A percentile compares a stretch with the other conserved stretches of the same genome.
Conservation (phyloP, 2,888 invertebrate species). For the Boloria euphrosyne region DNA sequence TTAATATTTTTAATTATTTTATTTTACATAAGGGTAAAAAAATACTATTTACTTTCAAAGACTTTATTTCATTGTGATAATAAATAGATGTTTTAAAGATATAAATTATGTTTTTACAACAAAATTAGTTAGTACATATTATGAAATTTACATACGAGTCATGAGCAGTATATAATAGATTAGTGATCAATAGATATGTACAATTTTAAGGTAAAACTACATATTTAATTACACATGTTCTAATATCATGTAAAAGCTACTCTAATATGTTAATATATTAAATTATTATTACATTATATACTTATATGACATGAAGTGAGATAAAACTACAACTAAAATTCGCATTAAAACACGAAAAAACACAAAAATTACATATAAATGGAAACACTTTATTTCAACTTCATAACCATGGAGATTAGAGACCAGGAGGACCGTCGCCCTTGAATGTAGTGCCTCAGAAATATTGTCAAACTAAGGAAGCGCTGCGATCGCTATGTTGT, state of each 20-base stretch:
- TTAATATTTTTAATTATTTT: too few species aligned
- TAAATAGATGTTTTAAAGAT: conserved; percentile 76
- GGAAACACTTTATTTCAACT: too few species aligned
- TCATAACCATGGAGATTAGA: too few species aligned
- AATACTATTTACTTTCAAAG: conserved; percentile 43
- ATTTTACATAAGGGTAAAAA: too few species aligned
- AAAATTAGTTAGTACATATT: conserved; percentile 47
- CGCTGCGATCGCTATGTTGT: too few species aligned
- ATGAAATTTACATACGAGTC: conserved; percentile 67
- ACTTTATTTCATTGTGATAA: conserved; percentile 75
- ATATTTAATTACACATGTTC: conserved; percentile 37
- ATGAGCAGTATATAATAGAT: conserved; percentile 68
- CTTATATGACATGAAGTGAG: too few species aligned
- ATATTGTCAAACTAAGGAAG: too few species aligned
- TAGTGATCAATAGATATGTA: conserved; percentile 71
- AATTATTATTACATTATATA: conserved; percentile 3
- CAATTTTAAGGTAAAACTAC: conserved; percentile 52
- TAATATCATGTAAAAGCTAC: conserved; percentile 68
- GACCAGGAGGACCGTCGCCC: too few species aligned
- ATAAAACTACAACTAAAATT: too few species aligned
- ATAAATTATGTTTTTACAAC: conserved; percentile 76
- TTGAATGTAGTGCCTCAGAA: too few species aligned
- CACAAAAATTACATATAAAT: too few species aligned
- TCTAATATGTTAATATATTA: conserved; percentile 33
- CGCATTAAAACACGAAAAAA: too few species aligned